These are phyloP conservation scores for Drosophila picticornis DNA, from an alignment of 2,888 invertebrate genomes.

Conservation along the genomic window DNA sequence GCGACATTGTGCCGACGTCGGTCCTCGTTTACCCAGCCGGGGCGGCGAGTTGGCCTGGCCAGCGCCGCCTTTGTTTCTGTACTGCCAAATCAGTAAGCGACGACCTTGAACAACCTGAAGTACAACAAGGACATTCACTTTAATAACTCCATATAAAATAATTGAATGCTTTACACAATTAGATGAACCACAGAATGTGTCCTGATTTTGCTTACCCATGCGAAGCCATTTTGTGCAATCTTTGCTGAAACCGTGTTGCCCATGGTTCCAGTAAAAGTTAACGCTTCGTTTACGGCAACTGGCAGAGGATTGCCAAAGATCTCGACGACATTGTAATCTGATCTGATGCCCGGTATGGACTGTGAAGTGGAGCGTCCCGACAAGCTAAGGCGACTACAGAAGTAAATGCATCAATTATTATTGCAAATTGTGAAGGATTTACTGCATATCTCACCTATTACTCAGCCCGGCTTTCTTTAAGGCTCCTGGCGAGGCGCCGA, in stretches of 20 bases:
- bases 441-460: conserved; percentile 56
- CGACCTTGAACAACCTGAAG: conserved; percentile 93
- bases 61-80: conserved; percentile 85
- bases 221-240: conserved; percentile 86
- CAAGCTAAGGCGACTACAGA: conserved; percentile 86
- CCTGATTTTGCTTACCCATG: conserved; percentile 84
- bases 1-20: conserved; percentile 88
- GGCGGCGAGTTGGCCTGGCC: conserved; percentile 59
- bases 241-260: conserved; percentile 86
- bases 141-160: neutral
- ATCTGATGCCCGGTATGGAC: conserved; percentile 91
- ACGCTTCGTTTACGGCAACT: conserved; percentile 94
- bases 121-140: neutral
- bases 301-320: conserved; percentile 93
- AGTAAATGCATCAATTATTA: neutral
- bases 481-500: conserved; percentile 36
- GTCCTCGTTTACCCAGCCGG: conserved; percentile 74
- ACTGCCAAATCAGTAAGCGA: conserved; percentile 94
- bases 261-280: conserved; percentile 90
- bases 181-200: neutral
- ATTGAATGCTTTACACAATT: neutral
- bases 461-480: conserved; percentile 72
- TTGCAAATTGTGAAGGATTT: neutral
- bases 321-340: conserved; percentile 90
- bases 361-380: conserved; percentile 88